Evolutionary conservation across 2,113 vertebrate species (phyloP), one percentile per base, ranked within the genome.

Genomic region (Scomber colias): DNA sequence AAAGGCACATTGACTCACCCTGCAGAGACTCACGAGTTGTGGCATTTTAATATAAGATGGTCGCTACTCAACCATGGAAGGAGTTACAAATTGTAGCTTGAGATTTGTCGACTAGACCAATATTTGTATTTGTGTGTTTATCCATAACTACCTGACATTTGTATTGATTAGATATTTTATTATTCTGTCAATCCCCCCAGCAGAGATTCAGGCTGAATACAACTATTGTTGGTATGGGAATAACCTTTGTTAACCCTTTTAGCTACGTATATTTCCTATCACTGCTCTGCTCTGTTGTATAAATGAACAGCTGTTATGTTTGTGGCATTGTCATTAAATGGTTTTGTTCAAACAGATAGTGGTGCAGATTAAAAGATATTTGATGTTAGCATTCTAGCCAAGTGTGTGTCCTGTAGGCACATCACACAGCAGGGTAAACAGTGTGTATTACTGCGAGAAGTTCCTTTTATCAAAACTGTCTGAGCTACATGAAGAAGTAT

Each of bases 1-100:
- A 88, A 92, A 91, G 90, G 80, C 87, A 90, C 84, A 84, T 69
- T 91, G 88, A 92, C 67, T 92, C 89, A 92, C 79, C 79, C 85
- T 16, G 66, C 63, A 85, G 89, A 91, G 70, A 56, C 82, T 92
- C 73, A 91, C 77, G 81, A 86, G 88, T 81, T 82, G 83, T 90
- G 92, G 79, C 85, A 88, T 87, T 90, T 90, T 84, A 89, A 88
- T 87, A 81, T 63, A 71, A 64, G 85, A 67, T 70, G 51, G 57
- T 40, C 83, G 62, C 64, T 73, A 30, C 51, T 78, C 17, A 54
- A 50, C 54, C 54, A n/a, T n/a, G 66, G 68, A 87, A 78, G 70
- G 40, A 51, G 71, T 15, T 46, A 82, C 82, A 79, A 84, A 86
- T 84, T 7, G 27, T 48, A 69, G 60, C 53, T 69, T 51, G 46